Conservation (phyloP, 2,797 vertebrate species). For the Mycteria americana region DNA sequence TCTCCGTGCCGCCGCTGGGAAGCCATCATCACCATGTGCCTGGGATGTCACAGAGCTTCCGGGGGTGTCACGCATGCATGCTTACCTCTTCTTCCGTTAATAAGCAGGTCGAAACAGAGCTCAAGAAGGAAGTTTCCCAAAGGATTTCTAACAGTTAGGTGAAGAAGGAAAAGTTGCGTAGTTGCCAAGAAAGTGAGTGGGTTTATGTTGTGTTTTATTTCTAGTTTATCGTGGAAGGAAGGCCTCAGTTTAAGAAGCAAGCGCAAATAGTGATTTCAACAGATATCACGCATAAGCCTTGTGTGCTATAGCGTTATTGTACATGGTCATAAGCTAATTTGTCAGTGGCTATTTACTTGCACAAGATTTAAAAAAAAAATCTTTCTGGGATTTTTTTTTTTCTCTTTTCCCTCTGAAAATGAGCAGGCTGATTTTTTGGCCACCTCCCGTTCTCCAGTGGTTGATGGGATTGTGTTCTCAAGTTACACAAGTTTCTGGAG, state of each 20-base stretch:
- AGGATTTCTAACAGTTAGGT: background rate
- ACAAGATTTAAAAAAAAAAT: background rate
- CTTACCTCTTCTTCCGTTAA: background rate
- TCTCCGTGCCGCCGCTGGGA: fast-evolving
- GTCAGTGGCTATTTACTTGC: background rate
- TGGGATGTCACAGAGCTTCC: background rate
- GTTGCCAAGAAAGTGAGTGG: background rate
- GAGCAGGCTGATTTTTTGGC: background rate
- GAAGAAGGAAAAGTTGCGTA: background rate
- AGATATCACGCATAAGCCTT: background rate
- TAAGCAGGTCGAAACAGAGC: background rate
- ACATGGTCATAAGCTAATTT: background rate
- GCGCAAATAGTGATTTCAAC: background rate
- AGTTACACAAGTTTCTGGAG: background rate
- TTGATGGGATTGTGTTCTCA: background rate
- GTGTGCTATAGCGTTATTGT: background rate
- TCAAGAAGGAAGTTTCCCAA: background rate
- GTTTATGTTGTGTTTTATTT: background rate
- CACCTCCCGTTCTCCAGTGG: background rate
- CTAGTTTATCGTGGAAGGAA: background rate
- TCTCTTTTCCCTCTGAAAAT: background rate
- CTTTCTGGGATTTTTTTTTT: background rate
- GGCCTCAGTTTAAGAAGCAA: constrained; percentile 1
- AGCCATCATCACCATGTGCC: background rate
- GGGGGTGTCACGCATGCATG: fast-evolving